Evolutionary conservation across 2,113 vertebrate species (phyloP), one percentile per base, ranked within the genome.

Genomic region (Dromaius novaehollandiae): DNA sequence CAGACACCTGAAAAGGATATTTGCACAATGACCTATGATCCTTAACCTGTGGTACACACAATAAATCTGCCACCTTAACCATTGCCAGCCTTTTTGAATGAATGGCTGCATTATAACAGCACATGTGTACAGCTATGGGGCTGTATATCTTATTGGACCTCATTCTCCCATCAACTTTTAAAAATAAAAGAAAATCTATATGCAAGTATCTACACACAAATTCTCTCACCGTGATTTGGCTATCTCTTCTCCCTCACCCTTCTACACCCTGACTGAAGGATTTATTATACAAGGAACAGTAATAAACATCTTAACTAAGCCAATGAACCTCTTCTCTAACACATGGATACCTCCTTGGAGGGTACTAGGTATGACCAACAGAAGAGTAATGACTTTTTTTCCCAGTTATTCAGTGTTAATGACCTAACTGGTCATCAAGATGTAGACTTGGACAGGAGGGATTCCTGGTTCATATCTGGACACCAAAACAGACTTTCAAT

Each of bases 1-100:
- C 93, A 94, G 94, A 96, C 88, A 97, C 96, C 94, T 97, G 97
- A 96, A 98, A 98, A 97, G 96, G 96, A 97, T 97, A 98, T 98
- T 97, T 98, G 95, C 87, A 97, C 96, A 96, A 83, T 95, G 97
- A 97, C 87, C 93, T 96, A 71, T 96, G 96, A 96, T 96, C 96
- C 95, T 96, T 97, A 96, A 97, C 94, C 95, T 97, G 79, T 7
- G 1, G 84, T 95, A 94, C 80, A 94, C 94, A 95, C 86, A 97
- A 95, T 97, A 98, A 98, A 97, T 98, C 97, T 97, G 95, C 87
- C 93, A 94, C 77, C 80, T 76, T 89, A 96, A 95, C 89, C 88
- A 77, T 79, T 95, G 91, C 93, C 93, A 97, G 97, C 96, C 95
- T 96, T 89, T 86, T 87, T 83, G 86, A 97, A 95, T 93, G 96